These are phyloP conservation scores for Scaptomyza polygonia DNA, from an alignment of 2,888 invertebrate species.

Conservation along the genomic window DNA sequence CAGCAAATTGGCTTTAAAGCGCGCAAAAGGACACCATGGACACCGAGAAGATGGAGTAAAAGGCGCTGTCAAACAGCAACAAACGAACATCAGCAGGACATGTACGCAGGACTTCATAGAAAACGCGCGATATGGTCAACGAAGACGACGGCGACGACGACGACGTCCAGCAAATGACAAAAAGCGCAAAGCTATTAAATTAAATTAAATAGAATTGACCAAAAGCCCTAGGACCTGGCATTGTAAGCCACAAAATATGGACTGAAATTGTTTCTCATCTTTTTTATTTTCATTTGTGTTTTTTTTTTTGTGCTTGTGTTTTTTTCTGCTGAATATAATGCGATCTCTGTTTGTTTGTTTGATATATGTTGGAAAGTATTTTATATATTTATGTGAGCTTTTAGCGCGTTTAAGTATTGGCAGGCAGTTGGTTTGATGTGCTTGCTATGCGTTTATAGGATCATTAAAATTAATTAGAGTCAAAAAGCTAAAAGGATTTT, in stretches of 20 bases:
- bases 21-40: constrained; percentile 26
- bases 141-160: neutral
- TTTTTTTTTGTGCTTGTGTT: constrained; percentile 3
- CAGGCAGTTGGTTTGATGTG: constrained; percentile 47
- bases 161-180: constrained; percentile 66
- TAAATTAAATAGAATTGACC: constrained; percentile 81
- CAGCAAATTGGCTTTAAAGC: constrained; percentile 73
- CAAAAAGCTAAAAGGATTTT: constrained; percentile 73
- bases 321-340: constrained; percentile 3
- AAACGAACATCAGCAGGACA: constrained; percentile 41
- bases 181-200: constrained; percentile 80
- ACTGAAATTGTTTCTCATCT: constrained; percentile 46
- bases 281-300: constrained; percentile 2
- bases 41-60: constrained; percentile 2
- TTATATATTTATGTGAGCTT: constrained; percentile 18
- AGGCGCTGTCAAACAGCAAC: constrained; percentile 44
- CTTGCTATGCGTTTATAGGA: constrained; percentile 60
- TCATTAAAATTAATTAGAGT: constrained; percentile 82
- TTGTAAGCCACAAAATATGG: constrained; percentile 61
- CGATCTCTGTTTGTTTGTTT: neutral
- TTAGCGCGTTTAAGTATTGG: constrained; percentile 39
- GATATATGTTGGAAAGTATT: constrained; percentile 2
- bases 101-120: constrained; percentile 46
- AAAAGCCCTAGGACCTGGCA: constrained; percentile 58
- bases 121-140: constrained; percentile 62